Conservation (phyloP, 1,140 invertebrate genomes). For the Tetramorium alpestre region DNA sequence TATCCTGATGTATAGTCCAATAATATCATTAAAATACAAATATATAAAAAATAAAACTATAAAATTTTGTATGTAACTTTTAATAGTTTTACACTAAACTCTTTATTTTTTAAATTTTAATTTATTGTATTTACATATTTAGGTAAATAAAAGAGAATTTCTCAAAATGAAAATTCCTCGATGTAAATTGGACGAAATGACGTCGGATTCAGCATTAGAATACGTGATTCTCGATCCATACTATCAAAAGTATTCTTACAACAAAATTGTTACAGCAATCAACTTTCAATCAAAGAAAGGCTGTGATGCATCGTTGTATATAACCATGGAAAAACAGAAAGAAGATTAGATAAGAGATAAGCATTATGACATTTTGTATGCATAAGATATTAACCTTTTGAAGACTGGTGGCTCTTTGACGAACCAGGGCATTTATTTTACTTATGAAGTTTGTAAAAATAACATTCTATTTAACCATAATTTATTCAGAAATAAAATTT, state of each 20-base stretch:
- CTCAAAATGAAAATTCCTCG: conserved; percentile 86
- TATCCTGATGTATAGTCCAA: background rate
- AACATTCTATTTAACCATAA: too few species aligned
- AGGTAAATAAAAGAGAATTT: conserved; percentile 87
- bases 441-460: too few species aligned
- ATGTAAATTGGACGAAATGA: conserved; percentile 85
- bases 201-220: conserved; percentile 86
- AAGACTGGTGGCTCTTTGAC: too few species aligned
- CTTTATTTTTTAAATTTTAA: background rate
- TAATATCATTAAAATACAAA: background rate
- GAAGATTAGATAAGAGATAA: conserved; percentile 33
- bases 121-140: conserved; percentile 8
- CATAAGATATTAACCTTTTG: background rate
- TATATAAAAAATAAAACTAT: background rate
- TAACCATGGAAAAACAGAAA: conserved; percentile 66
- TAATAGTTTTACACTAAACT: background rate
- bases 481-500: too few species aligned
- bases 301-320: conserved; percentile 72
- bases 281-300: conserved; percentile 69
- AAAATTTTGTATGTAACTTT: background rate
- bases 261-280: conserved; percentile 66
- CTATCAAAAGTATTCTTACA: conserved; percentile 63
- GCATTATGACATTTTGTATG: background rate
- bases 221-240: conserved; percentile 83
- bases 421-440: too few species aligned